A percentile compares a stretch with the other conserved stretches of the same genome.
phyloP scores from a whole-genome alignment of 2,888 invertebrate genomes.

The Eilema griseolum region DNA sequence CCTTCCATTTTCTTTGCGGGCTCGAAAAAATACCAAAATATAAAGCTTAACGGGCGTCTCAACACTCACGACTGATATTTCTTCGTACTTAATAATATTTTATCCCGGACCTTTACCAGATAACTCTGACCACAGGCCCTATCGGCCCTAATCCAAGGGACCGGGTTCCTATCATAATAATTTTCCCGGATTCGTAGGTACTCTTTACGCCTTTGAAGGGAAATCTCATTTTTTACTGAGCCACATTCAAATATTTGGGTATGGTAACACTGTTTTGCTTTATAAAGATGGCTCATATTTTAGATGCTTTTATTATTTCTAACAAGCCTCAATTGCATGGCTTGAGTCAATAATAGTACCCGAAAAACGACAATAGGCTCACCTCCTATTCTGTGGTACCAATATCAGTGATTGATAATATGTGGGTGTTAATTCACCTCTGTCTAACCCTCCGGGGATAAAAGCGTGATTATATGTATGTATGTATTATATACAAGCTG shows the following conservation, averaged over 20 bases:
- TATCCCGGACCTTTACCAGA: slow-evolving; percentile 27
- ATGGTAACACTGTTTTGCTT: neutral
- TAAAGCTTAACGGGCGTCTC: neutral
- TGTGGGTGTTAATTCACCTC: too few relatives aligned
- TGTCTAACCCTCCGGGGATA: too few relatives aligned
- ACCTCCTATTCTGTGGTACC: too few relatives aligned
- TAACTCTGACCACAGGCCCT: slow-evolving; percentile 40
- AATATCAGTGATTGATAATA: too few relatives aligned
- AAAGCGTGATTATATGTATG: too few relatives aligned
- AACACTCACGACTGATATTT: slow-evolving; percentile 25
- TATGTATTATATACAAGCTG: too few relatives aligned
- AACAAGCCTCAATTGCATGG: too few relatives aligned
- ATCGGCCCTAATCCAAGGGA: slow-evolving; percentile 39
- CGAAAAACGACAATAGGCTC: too few relatives aligned
- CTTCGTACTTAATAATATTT: slow-evolving; percentile 33
- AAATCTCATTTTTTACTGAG: slow-evolving; percentile 23
- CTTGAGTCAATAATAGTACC: too few relatives aligned
- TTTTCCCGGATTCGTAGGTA: slow-evolving; percentile 39
- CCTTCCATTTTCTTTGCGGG: slow-evolving; percentile 21
- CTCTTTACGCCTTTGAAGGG: slow-evolving; percentile 18
- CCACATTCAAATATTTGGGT: neutral
- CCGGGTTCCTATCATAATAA: slow-evolving; percentile 43
- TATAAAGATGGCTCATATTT: neutral
- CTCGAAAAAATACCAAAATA: slow-evolving; percentile 24
- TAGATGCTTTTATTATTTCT: neutral